Evolutionary conservation across 2,888 invertebrate genomes (phyloP).

Genomic region (Macaria liturata): DNA sequence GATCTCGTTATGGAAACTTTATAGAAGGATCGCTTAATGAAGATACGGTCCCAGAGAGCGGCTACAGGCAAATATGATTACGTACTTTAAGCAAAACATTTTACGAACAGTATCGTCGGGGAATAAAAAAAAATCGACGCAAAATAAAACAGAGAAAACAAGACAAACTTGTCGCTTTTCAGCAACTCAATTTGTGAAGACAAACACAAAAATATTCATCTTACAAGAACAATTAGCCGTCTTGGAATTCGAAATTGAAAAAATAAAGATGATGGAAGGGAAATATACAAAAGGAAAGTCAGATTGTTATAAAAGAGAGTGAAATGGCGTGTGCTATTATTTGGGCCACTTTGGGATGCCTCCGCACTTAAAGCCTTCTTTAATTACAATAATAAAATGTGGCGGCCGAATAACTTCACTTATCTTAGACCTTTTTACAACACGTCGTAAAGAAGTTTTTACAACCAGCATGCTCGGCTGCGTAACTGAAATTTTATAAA

Average conservation of each 20-base stretch:
- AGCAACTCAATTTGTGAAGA: slow-evolving; percentile 20
- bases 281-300: slow-evolving; percentile 35
- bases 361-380: slow-evolving; percentile 33
- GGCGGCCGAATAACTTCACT: slow-evolving; percentile 35
- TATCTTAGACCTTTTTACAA: slow-evolving; percentile 33
- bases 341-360: slow-evolving; percentile 19
- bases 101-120: slow-evolving; percentile 3
- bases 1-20: slow-evolving; percentile 15
- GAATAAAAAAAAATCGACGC: slow-evolving; percentile 1
- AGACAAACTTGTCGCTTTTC: slow-evolving; percentile 13
- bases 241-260: slow-evolving; percentile 27
- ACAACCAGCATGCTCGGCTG: slow-evolving; percentile 14
- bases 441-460: slow-evolving; percentile 30
- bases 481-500: slow-evolving; percentile 16
- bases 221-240: slow-evolving; percentile 24
- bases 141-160: slow-evolving; percentile 2
- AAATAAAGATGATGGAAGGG: slow-evolving; percentile 41
- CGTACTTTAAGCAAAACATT: slow-evolving; percentile 13
- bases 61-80: slow-evolving; percentile 12
- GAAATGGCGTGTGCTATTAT: slow-evolving; percentile 29
- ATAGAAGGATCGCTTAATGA: slow-evolving; percentile 13
- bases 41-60: slow-evolving; percentile 10
- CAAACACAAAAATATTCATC: slow-evolving; percentile 22
- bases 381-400: slow-evolving; percentile 50
- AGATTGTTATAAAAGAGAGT: slow-evolving; percentile 34